Evolutionary conservation across 2,888 invertebrate genomes (phyloP).

Genomic region (Tachina fera): DNA sequence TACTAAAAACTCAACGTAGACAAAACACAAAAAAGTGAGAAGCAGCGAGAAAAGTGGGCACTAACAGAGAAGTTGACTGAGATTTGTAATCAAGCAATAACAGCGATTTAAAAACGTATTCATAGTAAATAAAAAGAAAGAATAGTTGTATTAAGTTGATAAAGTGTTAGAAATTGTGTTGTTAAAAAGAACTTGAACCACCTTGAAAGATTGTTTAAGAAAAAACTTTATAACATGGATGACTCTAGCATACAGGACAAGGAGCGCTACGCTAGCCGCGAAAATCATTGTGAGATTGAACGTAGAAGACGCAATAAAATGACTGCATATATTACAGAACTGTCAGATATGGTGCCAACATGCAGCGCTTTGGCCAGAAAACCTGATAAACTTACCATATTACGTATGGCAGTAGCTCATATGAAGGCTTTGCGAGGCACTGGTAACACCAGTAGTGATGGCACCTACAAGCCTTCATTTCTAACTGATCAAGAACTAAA

Average conservation of each 20-base stretch:
- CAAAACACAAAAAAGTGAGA: slow-evolving; percentile 54
- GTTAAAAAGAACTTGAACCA: slow-evolving; percentile 36
- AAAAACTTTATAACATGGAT: slow-evolving; percentile 85
- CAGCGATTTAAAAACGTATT: background rate
- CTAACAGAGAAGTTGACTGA: slow-evolving; percentile 25
- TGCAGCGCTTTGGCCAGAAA: slow-evolving; percentile 98
- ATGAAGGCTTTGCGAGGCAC: slow-evolving; percentile 98
- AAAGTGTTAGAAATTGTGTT: slow-evolving; percentile 33
- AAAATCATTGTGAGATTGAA: slow-evolving; percentile 99
- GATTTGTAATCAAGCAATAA: slow-evolving; percentile 23
- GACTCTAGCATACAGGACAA: slow-evolving; percentile 98
- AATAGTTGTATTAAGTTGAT: background rate
- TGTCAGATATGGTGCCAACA: slow-evolving; percentile 99
- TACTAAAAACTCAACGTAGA: slow-evolving; percentile 63
- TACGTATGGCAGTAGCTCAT: slow-evolving; percentile 99
- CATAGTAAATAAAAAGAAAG: background rate
- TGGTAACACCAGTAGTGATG: slow-evolving; percentile 97
- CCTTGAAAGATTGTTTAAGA: slow-evolving; percentile 42
- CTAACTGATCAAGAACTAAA: slow-evolving; percentile 99
- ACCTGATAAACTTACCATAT: slow-evolving; percentile 99
- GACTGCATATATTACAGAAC: slow-evolving; percentile 99
- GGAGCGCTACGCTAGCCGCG: slow-evolving; percentile 97
- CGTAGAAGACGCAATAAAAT: slow-evolving; percentile 99
- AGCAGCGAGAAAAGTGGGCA: slow-evolving; percentile 18
- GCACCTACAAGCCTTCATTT: slow-evolving; percentile 99